These are phyloP conservation scores for Struthio camelus DNA, from an alignment of 2,113 vertebrate genomes.

Conservation along the genomic window DNA sequence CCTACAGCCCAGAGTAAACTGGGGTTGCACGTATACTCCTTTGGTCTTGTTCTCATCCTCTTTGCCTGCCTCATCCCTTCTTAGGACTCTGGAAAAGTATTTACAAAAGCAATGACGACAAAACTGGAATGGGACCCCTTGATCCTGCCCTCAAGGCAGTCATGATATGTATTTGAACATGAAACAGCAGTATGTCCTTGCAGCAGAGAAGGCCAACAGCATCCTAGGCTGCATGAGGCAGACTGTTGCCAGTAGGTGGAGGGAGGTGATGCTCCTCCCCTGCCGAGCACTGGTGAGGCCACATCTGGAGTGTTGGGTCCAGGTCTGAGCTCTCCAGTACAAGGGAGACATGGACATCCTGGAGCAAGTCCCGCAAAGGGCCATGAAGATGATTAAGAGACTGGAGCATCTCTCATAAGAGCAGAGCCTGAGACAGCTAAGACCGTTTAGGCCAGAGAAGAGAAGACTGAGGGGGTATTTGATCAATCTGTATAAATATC, in stretches of 20 bases:
- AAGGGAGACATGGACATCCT: too few relatives aligned
- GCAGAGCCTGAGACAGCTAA: too few relatives aligned
- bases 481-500: too few relatives aligned
- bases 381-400: too few relatives aligned
- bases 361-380: too few relatives aligned
- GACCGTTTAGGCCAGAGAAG: too few relatives aligned
- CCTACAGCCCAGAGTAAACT: background rate
- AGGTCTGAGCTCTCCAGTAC: background rate
- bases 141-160: background rate
- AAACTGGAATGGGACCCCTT: background rate
- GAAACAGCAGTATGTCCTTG: background rate
- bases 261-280: background rate
- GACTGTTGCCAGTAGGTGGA: background rate
- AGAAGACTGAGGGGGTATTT: too few relatives aligned
- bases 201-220: background rate
- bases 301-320: background rate
- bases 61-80: background rate
- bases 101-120: background rate
- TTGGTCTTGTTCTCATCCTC: background rate
- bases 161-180: background rate
- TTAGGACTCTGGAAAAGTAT: background rate
- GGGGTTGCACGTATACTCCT: background rate
- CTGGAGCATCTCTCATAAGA: too few relatives aligned
- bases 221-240: background rate
- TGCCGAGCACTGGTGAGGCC: background rate